phyloP scores from a whole-genome alignment of 2,888 invertebrate species.

The Escarpia spicata region DNA sequence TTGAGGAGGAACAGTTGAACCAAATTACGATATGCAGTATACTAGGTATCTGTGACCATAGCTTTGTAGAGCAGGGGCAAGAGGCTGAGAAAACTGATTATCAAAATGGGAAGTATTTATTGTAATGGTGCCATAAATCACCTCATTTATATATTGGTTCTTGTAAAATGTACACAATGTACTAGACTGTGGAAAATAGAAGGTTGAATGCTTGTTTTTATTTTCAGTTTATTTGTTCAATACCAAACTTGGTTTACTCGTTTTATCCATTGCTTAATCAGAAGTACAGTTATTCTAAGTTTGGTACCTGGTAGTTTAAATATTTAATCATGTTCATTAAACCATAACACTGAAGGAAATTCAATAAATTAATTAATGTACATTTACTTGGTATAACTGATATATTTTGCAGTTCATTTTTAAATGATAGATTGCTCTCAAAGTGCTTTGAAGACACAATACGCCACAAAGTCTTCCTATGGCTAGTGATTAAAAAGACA shows the following conservation, averaged over 20 bases:
- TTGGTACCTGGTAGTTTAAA: background rate
- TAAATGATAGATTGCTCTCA: too few species aligned
- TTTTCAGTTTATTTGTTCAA: background rate
- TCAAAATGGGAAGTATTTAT: background rate
- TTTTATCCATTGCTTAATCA: background rate
- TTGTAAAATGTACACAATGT: too few species aligned
- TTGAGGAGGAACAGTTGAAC: too few species aligned
- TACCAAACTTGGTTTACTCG: background rate
- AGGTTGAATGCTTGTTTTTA: background rate
- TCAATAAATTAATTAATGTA: background rate
- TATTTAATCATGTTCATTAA: background rate
- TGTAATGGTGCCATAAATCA: too few species aligned
- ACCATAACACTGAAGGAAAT: background rate
- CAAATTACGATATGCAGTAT: too few species aligned
- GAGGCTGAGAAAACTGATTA: background rate
- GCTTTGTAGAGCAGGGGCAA: background rate
- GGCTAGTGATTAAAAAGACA: too few species aligned
- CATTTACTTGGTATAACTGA: background rate
- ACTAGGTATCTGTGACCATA: background rate
- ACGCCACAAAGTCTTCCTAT: background rate
- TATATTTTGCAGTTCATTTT: too few species aligned
- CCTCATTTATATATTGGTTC: too few species aligned
- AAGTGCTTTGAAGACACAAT: background rate
- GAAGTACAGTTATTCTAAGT: background rate
- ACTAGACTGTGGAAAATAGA: background rate